Evolutionary conservation across 2,888 invertebrate species (phyloP).

Genomic region (Phengaris alcon): DNA sequence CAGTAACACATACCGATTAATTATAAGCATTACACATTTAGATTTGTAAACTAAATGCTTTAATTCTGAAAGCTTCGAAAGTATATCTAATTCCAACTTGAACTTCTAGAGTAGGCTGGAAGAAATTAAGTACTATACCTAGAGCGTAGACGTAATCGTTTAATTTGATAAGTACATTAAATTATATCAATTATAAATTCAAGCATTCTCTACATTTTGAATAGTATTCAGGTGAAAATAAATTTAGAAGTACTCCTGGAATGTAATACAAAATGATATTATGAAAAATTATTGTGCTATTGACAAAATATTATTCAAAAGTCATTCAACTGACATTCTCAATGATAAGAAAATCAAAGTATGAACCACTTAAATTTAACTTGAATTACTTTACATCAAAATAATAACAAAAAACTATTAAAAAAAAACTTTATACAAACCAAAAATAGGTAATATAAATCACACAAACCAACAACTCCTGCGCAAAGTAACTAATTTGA

Average conservation of each 20-base stretch:
- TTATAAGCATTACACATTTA: constrained; percentile 26
- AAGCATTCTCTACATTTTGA: neutral
- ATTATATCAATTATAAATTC: neutral
- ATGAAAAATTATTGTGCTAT: constrained; percentile 42
- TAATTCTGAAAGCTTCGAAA: constrained; percentile 4
- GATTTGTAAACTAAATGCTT: constrained; percentile 16
- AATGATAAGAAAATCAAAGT: neutral
- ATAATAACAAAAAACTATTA: constrained; percentile 38
- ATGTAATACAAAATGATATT: constrained; percentile 44
- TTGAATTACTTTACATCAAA: constrained; percentile 33
- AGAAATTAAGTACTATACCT: constrained; percentile 33
- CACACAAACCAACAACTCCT: constrained; percentile 28
- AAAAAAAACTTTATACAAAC: constrained; percentile 36
- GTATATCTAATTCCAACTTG: constrained; percentile 1
- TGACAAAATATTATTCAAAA: constrained; percentile 26
- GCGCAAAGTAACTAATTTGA: constrained; percentile 35
- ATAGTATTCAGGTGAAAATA: neutral
- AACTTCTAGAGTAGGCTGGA: neutral
- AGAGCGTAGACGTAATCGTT: neutral
- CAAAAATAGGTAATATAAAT: constrained; percentile 28
- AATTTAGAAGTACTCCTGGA: constrained; percentile 37
- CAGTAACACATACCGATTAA: constrained; percentile 13
- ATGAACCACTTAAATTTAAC: constrained; percentile 12
- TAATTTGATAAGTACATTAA: constrained; percentile 41
- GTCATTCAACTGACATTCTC: neutral